These are phyloP conservation scores for Tuberolachnus salignus DNA, from an alignment of 2,888 invertebrate genomes.

Conservation along the genomic window DNA sequence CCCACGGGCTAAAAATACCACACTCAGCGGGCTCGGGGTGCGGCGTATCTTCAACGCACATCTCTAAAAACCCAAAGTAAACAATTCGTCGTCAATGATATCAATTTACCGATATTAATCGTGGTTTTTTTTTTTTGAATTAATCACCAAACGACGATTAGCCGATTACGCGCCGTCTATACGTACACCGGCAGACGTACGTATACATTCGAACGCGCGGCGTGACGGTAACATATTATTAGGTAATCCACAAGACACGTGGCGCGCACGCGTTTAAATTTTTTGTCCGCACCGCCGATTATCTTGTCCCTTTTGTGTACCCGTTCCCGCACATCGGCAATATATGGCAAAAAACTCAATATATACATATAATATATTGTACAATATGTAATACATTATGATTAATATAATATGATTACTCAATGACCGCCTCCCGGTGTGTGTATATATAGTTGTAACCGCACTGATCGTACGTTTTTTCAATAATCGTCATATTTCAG, in stretches of 20 bases:
- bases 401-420: too few species aligned
- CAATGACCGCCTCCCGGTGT: too few species aligned
- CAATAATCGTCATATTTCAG: too few species aligned
- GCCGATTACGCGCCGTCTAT: conserved; percentile 17
- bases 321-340: not conserved
- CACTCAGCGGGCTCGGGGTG: not conserved
- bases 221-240: not conserved
- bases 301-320: conserved; percentile 34
- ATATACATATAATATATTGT: not conserved
- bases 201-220: not conserved
- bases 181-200: not conserved
- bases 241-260: conserved; percentile 41
- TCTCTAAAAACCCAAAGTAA: conserved; percentile 28
- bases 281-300: conserved; percentile 45
- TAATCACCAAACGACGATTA: conserved; percentile 48
- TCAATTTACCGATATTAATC: conserved; percentile 49
- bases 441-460: too few species aligned
- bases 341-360: not conserved
- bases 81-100: conserved; percentile 39
- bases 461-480: too few species aligned
- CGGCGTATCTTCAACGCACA: conserved; percentile 13
- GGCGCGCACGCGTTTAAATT: conserved; percentile 39
- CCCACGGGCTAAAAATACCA: conserved; percentile 19
- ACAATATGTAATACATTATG: not conserved
- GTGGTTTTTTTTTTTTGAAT: conserved; percentile 30